These are phyloP conservation scores for Drosophila trapezifrons DNA, from an alignment of 1,140 invertebrate species.

Conservation along the genomic window DNA sequence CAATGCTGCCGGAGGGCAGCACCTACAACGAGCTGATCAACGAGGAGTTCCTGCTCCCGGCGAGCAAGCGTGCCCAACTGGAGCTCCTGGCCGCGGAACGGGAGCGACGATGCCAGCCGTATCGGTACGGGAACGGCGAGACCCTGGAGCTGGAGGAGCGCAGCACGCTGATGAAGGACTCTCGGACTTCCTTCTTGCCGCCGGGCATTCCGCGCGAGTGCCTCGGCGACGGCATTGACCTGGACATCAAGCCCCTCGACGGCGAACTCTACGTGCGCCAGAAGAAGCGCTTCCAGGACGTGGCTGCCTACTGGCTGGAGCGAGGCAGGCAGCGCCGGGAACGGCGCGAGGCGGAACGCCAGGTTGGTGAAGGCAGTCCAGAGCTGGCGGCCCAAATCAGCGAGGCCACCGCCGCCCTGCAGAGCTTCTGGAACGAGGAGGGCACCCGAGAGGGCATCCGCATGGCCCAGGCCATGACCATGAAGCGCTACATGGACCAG, in stretches of 20 bases:
- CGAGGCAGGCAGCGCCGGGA: slow-evolving; percentile 35
- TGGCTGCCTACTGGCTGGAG: slow-evolving; percentile 34
- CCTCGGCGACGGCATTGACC: slow-evolving; percentile 28
- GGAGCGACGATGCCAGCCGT: slow-evolving; percentile 66
- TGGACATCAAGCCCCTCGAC: slow-evolving; percentile 16
- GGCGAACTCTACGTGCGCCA: slow-evolving; percentile 5
- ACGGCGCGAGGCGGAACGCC: slow-evolving; percentile 50
- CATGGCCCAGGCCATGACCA: slow-evolving; percentile 87
- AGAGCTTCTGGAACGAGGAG: slow-evolving; percentile 86
- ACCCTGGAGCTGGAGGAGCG: slow-evolving; percentile 74
- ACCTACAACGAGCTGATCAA: slow-evolving; percentile 65
- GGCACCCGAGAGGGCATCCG: slow-evolving; percentile 85
- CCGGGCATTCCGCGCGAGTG: slow-evolving; percentile 72
- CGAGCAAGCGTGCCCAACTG: slow-evolving; percentile 20
- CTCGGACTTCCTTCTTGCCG: slow-evolving; percentile 81
- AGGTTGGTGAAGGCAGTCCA: neutral
- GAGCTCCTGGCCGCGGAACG: slow-evolving; percentile 33
- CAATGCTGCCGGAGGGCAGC: slow-evolving; percentile 55
- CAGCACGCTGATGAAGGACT: slow-evolving; percentile 78
- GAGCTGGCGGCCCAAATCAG: slow-evolving; percentile 10
- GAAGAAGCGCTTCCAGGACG: slow-evolving; percentile 34
- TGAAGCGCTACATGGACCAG: slow-evolving; percentile 91
- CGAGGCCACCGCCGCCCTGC: slow-evolving; percentile 60
- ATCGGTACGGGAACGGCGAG: slow-evolving; percentile 66
- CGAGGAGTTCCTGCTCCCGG: slow-evolving; percentile 68